Conservation (phyloP, 2,113 vertebrate species). For the Campylomormyrus numenius region DNA sequence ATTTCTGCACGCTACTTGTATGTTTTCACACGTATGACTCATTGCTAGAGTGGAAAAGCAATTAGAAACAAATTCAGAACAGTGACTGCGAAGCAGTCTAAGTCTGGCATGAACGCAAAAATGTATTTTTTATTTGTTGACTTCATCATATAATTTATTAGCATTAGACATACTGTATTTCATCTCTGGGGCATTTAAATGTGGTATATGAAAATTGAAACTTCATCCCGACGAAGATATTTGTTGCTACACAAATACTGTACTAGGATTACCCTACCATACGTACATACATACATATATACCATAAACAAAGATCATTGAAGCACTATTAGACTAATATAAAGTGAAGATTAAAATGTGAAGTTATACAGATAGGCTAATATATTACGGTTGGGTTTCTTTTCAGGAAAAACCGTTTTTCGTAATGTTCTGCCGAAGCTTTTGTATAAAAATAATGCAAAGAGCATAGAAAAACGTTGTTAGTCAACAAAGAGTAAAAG, state of each 20-base stretch:
- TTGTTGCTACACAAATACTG: not conserved
- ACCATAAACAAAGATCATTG: not conserved
- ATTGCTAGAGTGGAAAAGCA: not conserved
- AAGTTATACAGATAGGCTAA: not conserved
- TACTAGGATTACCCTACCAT: not conserved
- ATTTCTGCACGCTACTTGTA: not conserved
- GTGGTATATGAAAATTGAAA: not conserved
- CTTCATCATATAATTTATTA: not conserved
- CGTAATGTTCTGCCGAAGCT: not conserved
- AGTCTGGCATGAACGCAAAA: not conserved
- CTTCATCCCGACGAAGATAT: not conserved
- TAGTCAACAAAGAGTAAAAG: not conserved
- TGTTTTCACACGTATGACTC: not conserved
- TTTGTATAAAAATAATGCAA: not conserved
- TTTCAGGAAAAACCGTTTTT: not conserved
- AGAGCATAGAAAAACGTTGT: not conserved
- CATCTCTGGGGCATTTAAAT: not conserved
- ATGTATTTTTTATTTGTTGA: not conserved
- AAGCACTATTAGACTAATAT: not conserved
- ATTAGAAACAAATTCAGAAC: not conserved
- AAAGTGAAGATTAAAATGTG: not conserved
- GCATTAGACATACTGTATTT: not conserved
- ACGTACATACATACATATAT: not conserved
- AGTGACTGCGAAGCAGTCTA: not conserved
- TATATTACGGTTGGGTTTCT: not conserved